Evolutionary conservation across 1,140 invertebrate species (phyloP).

Genomic region (Scaptomyza pallida): DNA sequence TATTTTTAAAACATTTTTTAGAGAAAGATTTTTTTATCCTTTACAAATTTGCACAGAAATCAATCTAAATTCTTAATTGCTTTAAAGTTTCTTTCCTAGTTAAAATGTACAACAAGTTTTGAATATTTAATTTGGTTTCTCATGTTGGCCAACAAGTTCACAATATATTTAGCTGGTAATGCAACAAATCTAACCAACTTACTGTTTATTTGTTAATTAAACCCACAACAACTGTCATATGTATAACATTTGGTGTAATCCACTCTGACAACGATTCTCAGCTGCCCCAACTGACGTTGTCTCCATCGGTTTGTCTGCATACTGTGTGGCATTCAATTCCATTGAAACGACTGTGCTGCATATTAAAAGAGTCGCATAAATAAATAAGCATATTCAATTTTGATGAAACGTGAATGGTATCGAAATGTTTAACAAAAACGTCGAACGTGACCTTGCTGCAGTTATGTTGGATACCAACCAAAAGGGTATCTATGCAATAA

Average conservation of each 20-base stretch:
- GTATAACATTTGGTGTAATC: conserved; percentile 36
- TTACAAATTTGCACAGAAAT: too few species aligned
- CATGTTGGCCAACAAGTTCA: not conserved
- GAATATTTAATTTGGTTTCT: not conserved
- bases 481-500: conserved; percentile 9
- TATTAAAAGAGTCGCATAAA: conserved; percentile 77
- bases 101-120: too few species aligned
- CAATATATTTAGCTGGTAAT: conserved; percentile 18
- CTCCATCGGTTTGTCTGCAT: not conserved
- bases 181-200: conserved; percentile 2
- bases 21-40: too few species aligned
- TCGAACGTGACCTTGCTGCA: conserved; percentile 65
- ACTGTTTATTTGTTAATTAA: conserved; percentile 48
- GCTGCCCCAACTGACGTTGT: not conserved
- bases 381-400: conserved; percentile 81
- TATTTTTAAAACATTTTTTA: too few species aligned
- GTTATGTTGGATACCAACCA: conserved; percentile 2
- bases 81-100: too few species aligned
- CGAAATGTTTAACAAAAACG: conserved; percentile 78
- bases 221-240: conserved; percentile 19
- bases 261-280: conserved; percentile 14
- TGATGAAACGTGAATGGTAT: conserved; percentile 77
- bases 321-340: conserved; percentile 64
- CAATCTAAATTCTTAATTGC: too few species aligned
- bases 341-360: conserved; percentile 60